Evolutionary conservation across 2,113 vertebrate species (phyloP).

Genomic region (Conger conger): DNA sequence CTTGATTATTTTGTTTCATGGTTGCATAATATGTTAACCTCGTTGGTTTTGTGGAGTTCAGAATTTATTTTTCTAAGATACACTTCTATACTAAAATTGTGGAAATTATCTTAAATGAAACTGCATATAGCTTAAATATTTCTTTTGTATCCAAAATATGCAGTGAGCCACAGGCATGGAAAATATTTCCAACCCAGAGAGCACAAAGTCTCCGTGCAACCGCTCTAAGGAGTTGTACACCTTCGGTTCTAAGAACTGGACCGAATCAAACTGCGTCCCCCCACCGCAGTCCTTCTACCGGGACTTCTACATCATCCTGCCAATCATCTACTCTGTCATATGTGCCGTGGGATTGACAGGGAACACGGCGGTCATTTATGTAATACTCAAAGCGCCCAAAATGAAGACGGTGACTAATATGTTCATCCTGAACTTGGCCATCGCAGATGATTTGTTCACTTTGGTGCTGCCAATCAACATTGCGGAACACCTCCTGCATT

Average conservation of each 20-base stretch:
- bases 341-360: slow-evolving; percentile 71
- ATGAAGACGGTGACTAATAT: slow-evolving; percentile 75
- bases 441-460: slow-evolving; percentile 69
- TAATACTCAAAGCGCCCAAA: slow-evolving; percentile 72
- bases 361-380: slow-evolving; percentile 69
- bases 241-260: slow-evolving; percentile 23
- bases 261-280: slow-evolving; percentile 19
- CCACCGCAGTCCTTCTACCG: slow-evolving; percentile 20
- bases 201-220: slow-evolving; percentile 13
- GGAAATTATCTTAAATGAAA: slow-evolving; percentile 7
- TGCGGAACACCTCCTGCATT: slow-evolving; percentile 68
- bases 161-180: slow-evolving; percentile 25
- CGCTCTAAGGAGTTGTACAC: slow-evolving; percentile 15
- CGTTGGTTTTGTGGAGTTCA: not conserved
- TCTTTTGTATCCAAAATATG: not conserved
- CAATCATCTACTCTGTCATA: slow-evolving; percentile 65
- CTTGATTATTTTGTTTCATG: not conserved
- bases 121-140: not conserved
- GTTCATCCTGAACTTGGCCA: slow-evolving; percentile 55
- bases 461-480: slow-evolving; percentile 71
- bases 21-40: not conserved
- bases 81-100: not conserved
- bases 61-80: not conserved
- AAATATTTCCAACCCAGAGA: slow-evolving; percentile 6
- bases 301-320: slow-evolving; percentile 63